Base-by-base conservation (phyloP, 2,113 vertebrate genomes). In the Baryphthengus martii region DNA sequence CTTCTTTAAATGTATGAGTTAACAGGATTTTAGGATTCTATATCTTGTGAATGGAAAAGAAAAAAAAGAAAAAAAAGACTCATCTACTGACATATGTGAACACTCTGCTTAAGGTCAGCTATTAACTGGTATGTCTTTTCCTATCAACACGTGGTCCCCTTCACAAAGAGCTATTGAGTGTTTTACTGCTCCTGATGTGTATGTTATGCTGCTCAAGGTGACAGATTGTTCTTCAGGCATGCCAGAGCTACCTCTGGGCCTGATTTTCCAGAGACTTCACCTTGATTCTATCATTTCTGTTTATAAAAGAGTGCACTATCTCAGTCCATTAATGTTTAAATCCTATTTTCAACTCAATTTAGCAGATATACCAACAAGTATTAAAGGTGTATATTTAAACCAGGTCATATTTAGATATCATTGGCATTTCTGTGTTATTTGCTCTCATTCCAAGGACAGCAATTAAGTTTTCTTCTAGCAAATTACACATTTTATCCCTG, bases 81-180 rank as follows among this genome's bases (percentile, higher is more conserved):
- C 16, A 29, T 82, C 37, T 82, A 66, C 39, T 83, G 89, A 70
- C 93, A 90, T 88, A 91, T 81, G 88, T 96, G 71, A 96, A 75
- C 0, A 0, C 39, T 88, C 75, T 95, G 93, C 92, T 56, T 93
- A 77, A 94, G 88, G 92, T 95, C 90, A 94, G 55, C 93, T 85
- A 67, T 92, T 93, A 95, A 80, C 91, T 93, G 72, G 75, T 84
- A 83, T 90, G 92, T 94, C 89, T 95, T 94, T 97, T 96, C 76
- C 75, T 93, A 91, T 93, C 88, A 95, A 88, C 94, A 94, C 81
- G 80, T 92, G 92, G 90, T 96, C 93, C 65, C 68, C 55, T 90
- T 96, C 92, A 97, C 95, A 96, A 96, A 97, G 95, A 94, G 68
- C 92, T 81, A 96, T 93, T 96, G 93, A 95, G 83, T 83, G 68